A percentile compares a stretch with the other conserved stretches of the same genome.
Evolutionary conservation across 2,113 vertebrate species (phyloP).

Genomic region (Pseudonaja textilis): DNA sequence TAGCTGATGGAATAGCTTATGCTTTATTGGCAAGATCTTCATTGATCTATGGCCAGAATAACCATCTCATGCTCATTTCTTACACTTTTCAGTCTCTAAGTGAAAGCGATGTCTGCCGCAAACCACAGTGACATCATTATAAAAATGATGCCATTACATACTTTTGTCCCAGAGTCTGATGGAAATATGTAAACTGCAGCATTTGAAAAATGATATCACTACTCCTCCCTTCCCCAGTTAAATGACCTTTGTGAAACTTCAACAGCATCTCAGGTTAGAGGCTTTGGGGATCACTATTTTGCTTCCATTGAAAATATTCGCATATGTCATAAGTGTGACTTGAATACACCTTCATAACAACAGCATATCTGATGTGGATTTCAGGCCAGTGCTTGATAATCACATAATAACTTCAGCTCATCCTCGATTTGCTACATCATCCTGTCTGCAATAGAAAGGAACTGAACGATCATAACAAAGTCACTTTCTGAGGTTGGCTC

Average conservation of each 20-base stretch:
- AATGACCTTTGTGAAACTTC: background rate
- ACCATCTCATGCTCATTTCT: background rate
- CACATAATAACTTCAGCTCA: background rate
- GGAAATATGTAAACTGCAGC: background rate
- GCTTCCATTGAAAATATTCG: background rate
- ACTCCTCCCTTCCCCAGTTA: background rate
- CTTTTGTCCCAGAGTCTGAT: background rate
- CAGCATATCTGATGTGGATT: background rate
- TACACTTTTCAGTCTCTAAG: background rate
- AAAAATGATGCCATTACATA: background rate
- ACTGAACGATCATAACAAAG: background rate
- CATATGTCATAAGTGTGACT: background rate
- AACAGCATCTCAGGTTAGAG: background rate
- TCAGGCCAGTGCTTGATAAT: background rate
- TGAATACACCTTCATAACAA: background rate
- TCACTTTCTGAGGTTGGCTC: background rate
- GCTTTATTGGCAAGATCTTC: background rate
- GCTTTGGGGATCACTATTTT: background rate
- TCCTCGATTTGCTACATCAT: background rate
- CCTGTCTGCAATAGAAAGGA: background rate
- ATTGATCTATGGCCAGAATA: background rate
- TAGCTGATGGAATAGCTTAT: background rate
- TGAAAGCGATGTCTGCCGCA: background rate
- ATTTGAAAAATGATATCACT: background rate
- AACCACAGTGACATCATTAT: background rate